These are phyloP conservation scores for Tinea pellionella DNA, from an alignment of 2,888 invertebrate genomes.

Conservation along the genomic window DNA sequence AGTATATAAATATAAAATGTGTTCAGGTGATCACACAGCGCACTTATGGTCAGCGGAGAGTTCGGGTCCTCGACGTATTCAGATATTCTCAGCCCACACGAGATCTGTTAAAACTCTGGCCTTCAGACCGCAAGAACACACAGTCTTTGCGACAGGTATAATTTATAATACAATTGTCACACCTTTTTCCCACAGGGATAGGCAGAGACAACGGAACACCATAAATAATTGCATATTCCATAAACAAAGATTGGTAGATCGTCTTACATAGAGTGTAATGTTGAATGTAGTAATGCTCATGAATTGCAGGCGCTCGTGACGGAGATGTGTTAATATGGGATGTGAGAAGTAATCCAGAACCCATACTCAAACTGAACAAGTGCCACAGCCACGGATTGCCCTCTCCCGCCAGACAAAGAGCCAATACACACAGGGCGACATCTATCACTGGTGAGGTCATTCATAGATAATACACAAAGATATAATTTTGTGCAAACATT, in stretches of 20 bases:
- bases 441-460: conserved; percentile 76
- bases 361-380: conserved; percentile 73
- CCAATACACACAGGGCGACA: conserved; percentile 58
- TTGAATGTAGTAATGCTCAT: too few relatives aligned
- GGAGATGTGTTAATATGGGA: conserved; percentile 92
- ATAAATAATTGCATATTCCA: too few relatives aligned
- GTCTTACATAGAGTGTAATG: too few relatives aligned
- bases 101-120: conserved; percentile 83
- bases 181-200: too few relatives aligned
- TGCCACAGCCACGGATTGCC: conserved; percentile 54
- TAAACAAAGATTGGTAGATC: too few relatives aligned
- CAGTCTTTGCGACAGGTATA: conserved; percentile 78
- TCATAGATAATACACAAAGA: not conserved
- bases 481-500: too few relatives aligned
- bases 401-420: conserved; percentile 31
- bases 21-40: conserved; percentile 81
- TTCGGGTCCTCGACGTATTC: conserved; percentile 48
- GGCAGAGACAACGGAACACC: too few relatives aligned
- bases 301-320: conserved; percentile 80
- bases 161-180: not conserved
- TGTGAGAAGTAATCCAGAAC: conserved; percentile 56
- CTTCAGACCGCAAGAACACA: conserved; percentile 76
- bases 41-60: conserved; percentile 80
- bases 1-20: not conserved
- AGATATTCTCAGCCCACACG: conserved; percentile 80